Conservation (phyloP, 2,113 vertebrate genomes). For the Balaenoptera acutorostrata region DNA sequence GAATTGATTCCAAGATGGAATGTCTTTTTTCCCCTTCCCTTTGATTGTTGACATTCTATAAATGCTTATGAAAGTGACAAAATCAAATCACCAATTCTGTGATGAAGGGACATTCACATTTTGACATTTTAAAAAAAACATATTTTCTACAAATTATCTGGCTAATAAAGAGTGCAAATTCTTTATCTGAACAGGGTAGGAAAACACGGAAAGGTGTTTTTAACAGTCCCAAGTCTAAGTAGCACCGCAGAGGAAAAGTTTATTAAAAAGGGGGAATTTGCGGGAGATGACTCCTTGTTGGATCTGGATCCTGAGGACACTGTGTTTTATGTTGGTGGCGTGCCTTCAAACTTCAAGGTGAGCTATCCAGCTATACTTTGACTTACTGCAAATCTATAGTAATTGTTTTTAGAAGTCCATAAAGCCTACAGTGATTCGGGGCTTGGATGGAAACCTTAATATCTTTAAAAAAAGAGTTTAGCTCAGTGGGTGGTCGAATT, state of each 20-base stretch:
- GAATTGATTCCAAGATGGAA: background rate
- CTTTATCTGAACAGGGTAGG: constrained; percentile 85
- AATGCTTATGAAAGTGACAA: background rate
- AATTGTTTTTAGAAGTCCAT: background rate
- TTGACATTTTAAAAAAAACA: background rate
- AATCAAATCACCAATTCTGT: background rate
- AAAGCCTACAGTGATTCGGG: background rate
- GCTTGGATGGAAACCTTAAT: background rate
- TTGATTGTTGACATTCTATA: background rate
- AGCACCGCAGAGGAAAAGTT: constrained; percentile 95
- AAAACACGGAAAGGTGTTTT: constrained; percentile 92
- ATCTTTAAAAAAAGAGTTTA: background rate
- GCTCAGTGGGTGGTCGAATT: background rate
- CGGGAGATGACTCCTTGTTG: constrained; percentile 89
- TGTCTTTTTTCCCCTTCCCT: background rate
- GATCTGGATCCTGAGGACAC: constrained; percentile 89
- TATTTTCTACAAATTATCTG: background rate
- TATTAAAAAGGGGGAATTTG: constrained; percentile 93
- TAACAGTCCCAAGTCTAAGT: constrained; percentile 92
- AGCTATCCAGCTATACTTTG: constrained; percentile 20
- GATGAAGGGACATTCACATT: background rate
- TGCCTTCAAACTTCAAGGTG: constrained; percentile 89
- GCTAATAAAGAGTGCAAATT: background rate
- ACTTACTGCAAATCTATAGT: background rate
- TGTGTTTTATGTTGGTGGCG: constrained; percentile 95